Percentiles rank a stretch among this genome's conserved stretches.
phyloP scores from a whole-genome alignment of 2,888 invertebrate genomes.

The Lasioglossum villosulum region DNA sequence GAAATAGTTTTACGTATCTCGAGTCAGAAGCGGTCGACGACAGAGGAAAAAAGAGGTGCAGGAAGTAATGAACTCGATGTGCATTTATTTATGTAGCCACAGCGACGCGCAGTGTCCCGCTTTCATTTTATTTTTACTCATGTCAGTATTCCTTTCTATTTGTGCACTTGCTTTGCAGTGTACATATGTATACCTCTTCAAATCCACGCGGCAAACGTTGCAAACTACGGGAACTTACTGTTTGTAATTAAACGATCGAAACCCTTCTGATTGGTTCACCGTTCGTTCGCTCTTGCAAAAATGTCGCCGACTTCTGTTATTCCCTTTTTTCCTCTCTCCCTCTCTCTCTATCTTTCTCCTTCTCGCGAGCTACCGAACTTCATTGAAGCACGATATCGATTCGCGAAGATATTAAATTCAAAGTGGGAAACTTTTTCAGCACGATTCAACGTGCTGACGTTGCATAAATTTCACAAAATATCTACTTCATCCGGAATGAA shows the following conservation, averaged over 20 bases:
- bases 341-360: too few species aligned
- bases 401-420: not conserved
- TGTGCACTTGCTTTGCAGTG: slow-evolving; percentile 50
- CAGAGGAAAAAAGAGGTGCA: not conserved
- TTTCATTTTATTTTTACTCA: slow-evolving; percentile 63
- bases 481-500: not conserved
- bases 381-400: not conserved
- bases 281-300: not conserved
- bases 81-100: slow-evolving; percentile 58
- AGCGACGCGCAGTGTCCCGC: slow-evolving; percentile 50
- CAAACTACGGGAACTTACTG: slow-evolving; percentile 25
- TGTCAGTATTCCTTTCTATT: slow-evolving; percentile 58
- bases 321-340: not conserved
- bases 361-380: not conserved
- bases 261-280: slow-evolving; percentile 7
- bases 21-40: not conserved
- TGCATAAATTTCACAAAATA: not conserved
- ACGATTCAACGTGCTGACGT: not conserved
- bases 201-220: slow-evolving; percentile 37
- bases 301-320: not conserved
- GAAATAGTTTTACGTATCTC: not conserved
- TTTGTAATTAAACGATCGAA: slow-evolving; percentile 11
- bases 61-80: slow-evolving; percentile 43
- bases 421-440: not conserved
- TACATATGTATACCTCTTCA: slow-evolving; percentile 35